Conservation (phyloP, 1,140 invertebrate species). For the Oreohelix idahoensis region DNA sequence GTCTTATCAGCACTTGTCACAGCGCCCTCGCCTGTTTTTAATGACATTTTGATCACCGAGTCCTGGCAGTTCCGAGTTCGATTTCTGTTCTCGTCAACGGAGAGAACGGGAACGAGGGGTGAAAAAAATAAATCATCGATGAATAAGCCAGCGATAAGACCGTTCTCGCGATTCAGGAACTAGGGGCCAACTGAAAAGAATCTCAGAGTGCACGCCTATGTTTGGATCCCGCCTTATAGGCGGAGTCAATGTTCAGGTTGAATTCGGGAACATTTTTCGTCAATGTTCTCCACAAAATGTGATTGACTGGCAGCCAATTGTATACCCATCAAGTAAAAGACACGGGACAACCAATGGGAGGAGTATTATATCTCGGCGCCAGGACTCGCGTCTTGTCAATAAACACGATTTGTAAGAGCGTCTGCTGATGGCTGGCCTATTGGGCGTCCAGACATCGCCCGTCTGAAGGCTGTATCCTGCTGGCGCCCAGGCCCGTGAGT, state of each 20-base stretch:
- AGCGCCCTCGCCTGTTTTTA: too few relatives aligned
- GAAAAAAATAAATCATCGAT: too few relatives aligned
- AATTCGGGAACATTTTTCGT: too few relatives aligned
- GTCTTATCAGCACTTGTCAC: too few relatives aligned
- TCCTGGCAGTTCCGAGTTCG: too few relatives aligned
- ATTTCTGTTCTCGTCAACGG: too few relatives aligned
- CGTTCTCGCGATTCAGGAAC: too few relatives aligned
- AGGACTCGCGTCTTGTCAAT: conserved; percentile 13
- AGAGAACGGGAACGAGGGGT: too few relatives aligned
- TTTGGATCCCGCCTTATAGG: not conserved
- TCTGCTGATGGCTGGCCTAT: not conserved
- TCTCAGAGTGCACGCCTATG: too few relatives aligned
- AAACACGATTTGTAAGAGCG: conserved; percentile 13
- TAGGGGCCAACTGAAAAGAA: too few relatives aligned
- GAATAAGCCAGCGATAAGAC: too few relatives aligned
- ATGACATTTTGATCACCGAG: too few relatives aligned
- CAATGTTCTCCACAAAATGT: not conserved
- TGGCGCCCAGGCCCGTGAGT: conserved; percentile 27
- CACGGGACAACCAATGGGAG: not conserved
- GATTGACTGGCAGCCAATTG: not conserved
- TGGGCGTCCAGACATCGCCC: not conserved
- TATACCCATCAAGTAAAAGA: not conserved
- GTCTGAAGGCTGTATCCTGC: conserved; percentile 21
- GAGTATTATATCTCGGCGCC: not conserved
- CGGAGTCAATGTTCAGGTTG: not conserved